Evolutionary conservation across 2,797 vertebrate genomes (phyloP).

Genomic region (Molossus alvarezi): DNA sequence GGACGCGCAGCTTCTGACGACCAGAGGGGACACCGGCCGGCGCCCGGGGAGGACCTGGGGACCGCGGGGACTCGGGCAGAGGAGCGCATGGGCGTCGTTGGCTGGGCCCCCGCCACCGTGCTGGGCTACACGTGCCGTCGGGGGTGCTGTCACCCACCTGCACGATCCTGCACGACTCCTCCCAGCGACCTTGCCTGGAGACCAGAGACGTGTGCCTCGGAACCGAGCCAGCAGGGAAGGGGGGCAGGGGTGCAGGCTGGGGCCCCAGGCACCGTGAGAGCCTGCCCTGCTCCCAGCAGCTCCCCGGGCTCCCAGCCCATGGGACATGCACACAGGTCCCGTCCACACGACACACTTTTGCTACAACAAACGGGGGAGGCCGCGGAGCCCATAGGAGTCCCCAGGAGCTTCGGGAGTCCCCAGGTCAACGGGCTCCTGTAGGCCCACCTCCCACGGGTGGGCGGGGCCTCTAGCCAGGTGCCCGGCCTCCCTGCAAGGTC

Average conservation of each 20-base stretch:
- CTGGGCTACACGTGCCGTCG: background rate
- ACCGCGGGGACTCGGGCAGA: too few species aligned
- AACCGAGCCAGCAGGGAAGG: background rate
- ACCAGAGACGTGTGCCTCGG: background rate
- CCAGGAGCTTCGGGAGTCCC: background rate
- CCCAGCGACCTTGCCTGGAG: too few species aligned
- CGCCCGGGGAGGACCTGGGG: background rate
- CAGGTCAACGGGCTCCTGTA: background rate
- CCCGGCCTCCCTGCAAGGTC: background rate
- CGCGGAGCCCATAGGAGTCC: background rate
- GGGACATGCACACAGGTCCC: background rate
- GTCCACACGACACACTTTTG: background rate
- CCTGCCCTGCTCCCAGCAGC: background rate
- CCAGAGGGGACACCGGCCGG: too few species aligned
- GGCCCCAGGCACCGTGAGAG: background rate
- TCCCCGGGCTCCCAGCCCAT: fast-evolving
- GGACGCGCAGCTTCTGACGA: background rate
- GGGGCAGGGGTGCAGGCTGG: too few species aligned
- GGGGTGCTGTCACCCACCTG: background rate
- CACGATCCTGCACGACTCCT: background rate
- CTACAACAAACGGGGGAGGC: background rate
- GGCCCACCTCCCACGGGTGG: background rate
- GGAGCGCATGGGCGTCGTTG: background rate
- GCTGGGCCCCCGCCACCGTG: background rate
- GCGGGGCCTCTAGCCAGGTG: background rate